phyloP scores from a whole-genome alignment of 2,797 vertebrate species.

The Xerus rutilus region DNA sequence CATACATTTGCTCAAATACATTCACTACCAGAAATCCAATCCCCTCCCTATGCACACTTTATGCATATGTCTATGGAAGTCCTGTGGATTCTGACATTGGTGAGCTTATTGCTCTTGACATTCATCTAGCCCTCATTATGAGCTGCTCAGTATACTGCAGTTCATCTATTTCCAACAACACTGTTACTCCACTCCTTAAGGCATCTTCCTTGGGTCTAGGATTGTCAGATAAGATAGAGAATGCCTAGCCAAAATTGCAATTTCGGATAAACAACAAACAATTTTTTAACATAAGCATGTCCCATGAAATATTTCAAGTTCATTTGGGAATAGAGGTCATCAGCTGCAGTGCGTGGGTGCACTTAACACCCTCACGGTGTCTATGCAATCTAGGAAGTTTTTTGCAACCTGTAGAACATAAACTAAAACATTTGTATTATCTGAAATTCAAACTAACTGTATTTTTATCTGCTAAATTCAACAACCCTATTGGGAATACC shows the following conservation, averaged over 20 bases:
- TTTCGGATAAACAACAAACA: conserved; percentile 36
- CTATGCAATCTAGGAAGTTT: neutral
- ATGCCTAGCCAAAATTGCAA: neutral
- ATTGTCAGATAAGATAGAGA: neutral
- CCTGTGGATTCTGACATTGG: neutral
- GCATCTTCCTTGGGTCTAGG: neutral
- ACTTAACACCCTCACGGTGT: neutral
- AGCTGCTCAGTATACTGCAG: rapidly evolving
- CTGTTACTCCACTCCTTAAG: neutral
- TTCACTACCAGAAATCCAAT: neutral
- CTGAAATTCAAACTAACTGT: conserved; percentile 39
- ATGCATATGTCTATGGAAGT: neutral
- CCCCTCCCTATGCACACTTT: too few species aligned
- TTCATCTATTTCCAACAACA: neutral
- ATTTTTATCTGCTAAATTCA: conserved; percentile 21
- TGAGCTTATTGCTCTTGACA: neutral
- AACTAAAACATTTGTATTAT: neutral
- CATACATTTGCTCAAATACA: neutral
- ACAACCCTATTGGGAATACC: neutral
- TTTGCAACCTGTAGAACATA: neutral
- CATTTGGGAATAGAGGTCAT: neutral
- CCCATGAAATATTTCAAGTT: neutral
- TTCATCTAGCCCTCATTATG: neutral
- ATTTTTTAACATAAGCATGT: neutral
- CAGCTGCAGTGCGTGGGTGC: neutral